These are phyloP conservation scores for Rhea pennata DNA, from an alignment of 2,113 vertebrate species.

Conservation along the genomic window DNA sequence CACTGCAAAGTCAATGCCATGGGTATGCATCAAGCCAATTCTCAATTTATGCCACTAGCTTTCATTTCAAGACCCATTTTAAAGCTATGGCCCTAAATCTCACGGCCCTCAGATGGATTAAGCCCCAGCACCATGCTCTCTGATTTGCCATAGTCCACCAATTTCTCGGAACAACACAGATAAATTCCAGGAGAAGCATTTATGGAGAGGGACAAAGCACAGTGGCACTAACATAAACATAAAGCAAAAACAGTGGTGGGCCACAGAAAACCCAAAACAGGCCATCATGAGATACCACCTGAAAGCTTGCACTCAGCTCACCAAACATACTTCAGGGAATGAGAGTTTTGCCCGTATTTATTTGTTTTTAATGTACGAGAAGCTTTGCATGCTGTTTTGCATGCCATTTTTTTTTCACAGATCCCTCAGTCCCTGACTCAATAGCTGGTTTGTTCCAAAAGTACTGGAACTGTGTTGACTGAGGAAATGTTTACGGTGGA, in stretches of 20 bases:
- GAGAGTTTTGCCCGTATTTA: not conserved
- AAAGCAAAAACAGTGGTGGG: not conserved
- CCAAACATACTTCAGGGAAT: not conserved
- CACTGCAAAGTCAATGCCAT: not conserved
- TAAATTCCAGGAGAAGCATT: not conserved
- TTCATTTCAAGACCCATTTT: not conserved
- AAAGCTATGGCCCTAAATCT: not conserved
- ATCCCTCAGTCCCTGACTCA: not conserved
- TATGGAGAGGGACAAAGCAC: not conserved
- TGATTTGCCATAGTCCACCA: not conserved
- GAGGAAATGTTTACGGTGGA: slow-evolving; percentile 56
- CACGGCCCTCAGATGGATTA: not conserved
- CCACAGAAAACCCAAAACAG: not conserved
- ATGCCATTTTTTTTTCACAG: not conserved
- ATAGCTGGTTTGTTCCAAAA: slow-evolving; percentile 41
- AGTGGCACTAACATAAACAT: not conserved
- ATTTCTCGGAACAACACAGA: not conserved
- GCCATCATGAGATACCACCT: not conserved
- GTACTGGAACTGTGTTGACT: not conserved
- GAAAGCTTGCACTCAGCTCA: not conserved
- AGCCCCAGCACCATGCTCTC: not conserved
- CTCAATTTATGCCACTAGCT: not conserved
- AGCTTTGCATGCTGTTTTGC: not conserved
- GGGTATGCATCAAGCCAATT: not conserved
- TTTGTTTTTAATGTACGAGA: not conserved